phyloP scores from a whole-genome alignment of 2,888 invertebrate genomes.

The Drosophila pullipes region DNA sequence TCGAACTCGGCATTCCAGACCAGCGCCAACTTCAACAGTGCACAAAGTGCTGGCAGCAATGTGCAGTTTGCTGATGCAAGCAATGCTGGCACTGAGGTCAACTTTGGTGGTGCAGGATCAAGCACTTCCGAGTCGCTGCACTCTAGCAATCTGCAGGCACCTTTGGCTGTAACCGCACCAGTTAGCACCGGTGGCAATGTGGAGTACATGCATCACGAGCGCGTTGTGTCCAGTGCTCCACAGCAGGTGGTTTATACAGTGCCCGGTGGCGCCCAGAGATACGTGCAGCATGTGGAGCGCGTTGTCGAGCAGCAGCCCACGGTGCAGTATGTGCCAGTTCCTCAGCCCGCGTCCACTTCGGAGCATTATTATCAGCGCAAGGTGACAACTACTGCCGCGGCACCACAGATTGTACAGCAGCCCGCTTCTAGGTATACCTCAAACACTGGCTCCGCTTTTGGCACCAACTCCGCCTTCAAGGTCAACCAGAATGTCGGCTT shows the following conservation, averaged over 20 bases:
- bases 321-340: constrained; percentile 63
- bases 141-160: constrained; percentile 41
- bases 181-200: constrained; percentile 40
- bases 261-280: constrained; percentile 77
- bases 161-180: constrained; percentile 46
- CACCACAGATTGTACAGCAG: constrained; percentile 65
- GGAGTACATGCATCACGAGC: constrained; percentile 69
- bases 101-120: constrained; percentile 60
- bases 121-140: constrained; percentile 61
- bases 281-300: constrained; percentile 76
- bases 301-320: constrained; percentile 61
- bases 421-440: constrained; percentile 37
- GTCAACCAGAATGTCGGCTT: constrained; percentile 55
- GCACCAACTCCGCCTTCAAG: constrained; percentile 60
- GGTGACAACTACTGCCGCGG: constrained; percentile 64
- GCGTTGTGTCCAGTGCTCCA: constrained; percentile 54
- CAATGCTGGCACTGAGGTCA: constrained; percentile 66
- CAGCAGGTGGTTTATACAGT: constrained; percentile 62
- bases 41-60: constrained; percentile 63
- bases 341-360: constrained; percentile 64
- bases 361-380: constrained; percentile 78
- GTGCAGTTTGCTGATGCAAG: constrained; percentile 62
- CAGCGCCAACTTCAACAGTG: constrained; percentile 59
- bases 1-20: constrained; percentile 59
- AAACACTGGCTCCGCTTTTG: constrained; percentile 48